Evolutionary conservation across 1,140 invertebrate species (phyloP), one percentile per base, ranked within the genome.

Genomic region (Scaptomyza montana): DNA sequence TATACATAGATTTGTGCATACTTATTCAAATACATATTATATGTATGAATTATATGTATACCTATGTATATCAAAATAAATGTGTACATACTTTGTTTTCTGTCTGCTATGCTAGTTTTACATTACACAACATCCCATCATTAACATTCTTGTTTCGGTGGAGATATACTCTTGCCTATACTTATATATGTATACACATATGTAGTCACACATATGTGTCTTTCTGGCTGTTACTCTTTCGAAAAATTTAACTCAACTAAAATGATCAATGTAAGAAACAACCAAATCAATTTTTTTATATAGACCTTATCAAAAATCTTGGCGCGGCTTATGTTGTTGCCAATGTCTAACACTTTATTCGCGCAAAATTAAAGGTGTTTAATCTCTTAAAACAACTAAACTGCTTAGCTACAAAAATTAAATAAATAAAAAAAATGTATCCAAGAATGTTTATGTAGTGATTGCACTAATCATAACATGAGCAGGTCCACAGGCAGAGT

Each of bases 1-100:
- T 72, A 64, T 65, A 60, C 59, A 69, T 51, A 74, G 19, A 47
- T 43, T 19, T 47, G 21, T 61, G 21, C 21, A 50, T 30, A 50
- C 30, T 19, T 65, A 59, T 41, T 57, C 36, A 60, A 60, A 43
- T 62, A 69, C 33, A 51, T 46, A 36, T 65, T 21, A 30, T 46
- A 45, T 41, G 19, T 45, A 50, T 25, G 21, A 25, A 25, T 50
- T 28, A 59, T 57, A 12, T 59, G 53, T 59, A 59, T 13, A 33
- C 39, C 12, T 53, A 67, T 60, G 50, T 65, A 57, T 47, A 65
- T 28, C 51, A 49, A 69, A 13, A 12, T 65, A 36, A 33, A 28
- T 39, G 2, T 54, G 16, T 16, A n/a, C 16, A 56, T 28, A 54
- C 28, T 55, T 63, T 63, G 66, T 69, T 47, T 54, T 47, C 30